phyloP scores from a whole-genome alignment of 2,888 invertebrate species.

The Alloscopus bannaensis region DNA sequence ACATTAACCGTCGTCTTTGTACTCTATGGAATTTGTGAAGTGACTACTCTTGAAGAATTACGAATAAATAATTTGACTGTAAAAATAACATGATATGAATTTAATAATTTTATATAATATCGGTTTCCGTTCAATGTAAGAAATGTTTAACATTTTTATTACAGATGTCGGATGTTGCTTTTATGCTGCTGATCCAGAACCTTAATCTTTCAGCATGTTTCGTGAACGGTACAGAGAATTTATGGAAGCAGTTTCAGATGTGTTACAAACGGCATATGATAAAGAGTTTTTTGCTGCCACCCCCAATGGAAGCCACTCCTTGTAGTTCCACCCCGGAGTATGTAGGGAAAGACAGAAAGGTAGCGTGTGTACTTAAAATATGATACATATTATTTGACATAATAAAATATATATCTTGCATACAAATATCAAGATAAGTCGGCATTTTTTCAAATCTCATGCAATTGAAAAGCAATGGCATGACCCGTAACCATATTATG shows the following conservation, averaged over 20 bases:
- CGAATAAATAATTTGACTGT: conserved; percentile 50
- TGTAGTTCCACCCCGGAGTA: not conserved
- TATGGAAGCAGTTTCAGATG: conserved; percentile 39
- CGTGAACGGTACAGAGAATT: conserved; percentile 42
- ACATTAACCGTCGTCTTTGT: conserved; percentile 48
- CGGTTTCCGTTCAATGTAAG: not conserved
- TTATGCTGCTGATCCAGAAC: conserved; percentile 44
- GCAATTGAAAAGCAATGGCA: too few species aligned
- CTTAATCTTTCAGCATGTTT: conserved; percentile 21
- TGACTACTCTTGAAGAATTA: conserved; percentile 31
- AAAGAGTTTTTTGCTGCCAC: conserved; percentile 57
- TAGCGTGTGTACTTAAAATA: too few species aligned
- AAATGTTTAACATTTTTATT: conserved; percentile 13
- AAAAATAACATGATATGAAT: too few species aligned
- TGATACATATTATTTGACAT: too few species aligned
- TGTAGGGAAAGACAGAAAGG: conserved; percentile 20
- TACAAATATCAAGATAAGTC: too few species aligned
- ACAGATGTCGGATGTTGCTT: conserved; percentile 57
- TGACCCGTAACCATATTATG: not conserved
- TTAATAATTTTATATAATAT: too few species aligned
- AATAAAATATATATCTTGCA: too few species aligned
- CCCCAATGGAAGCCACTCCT: not conserved
- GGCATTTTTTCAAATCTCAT: too few species aligned
- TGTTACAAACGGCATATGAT: conserved; percentile 41
- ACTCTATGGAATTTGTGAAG: conserved; percentile 49